A percentile compares a stretch with the other conserved stretches of the same genome.
Conservation (phyloP, 2,888 invertebrate genomes). For the Chloroclystis v-ata region DNA sequence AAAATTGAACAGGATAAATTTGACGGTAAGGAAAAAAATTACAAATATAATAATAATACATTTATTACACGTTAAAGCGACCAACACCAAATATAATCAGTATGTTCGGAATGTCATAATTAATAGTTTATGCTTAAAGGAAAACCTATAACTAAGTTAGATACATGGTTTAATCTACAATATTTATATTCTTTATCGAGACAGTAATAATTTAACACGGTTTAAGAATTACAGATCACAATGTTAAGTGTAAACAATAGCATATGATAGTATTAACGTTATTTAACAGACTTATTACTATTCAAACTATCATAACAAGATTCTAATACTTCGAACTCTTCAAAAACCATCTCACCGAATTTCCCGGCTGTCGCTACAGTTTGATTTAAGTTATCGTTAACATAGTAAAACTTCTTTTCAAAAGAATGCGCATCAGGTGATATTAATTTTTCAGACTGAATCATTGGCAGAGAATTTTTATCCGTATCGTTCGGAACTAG, state of each 20-base stretch:
- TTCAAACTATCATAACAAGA: slow-evolving; percentile 79
- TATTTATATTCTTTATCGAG: slow-evolving; percentile 48
- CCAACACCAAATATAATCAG: slow-evolving; percentile 67
- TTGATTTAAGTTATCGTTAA: slow-evolving; percentile 78
- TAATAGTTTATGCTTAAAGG: too few species aligned
- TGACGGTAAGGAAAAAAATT: slow-evolving; percentile 59
- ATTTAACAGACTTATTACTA: slow-evolving; percentile 73
- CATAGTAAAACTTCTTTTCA: slow-evolving; percentile 80
- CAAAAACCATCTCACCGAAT: slow-evolving; percentile 91
- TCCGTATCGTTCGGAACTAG: slow-evolving; percentile 35
- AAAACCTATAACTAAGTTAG: slow-evolving; percentile 26
- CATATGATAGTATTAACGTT: slow-evolving; percentile 44
- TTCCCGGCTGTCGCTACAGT: slow-evolving; percentile 78
- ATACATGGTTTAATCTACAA: slow-evolving; percentile 45
- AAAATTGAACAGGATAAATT: slow-evolving; percentile 65
- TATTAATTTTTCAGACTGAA: slow-evolving; percentile 41
- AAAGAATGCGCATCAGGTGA: slow-evolving; percentile 53
- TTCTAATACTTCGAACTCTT: slow-evolving; percentile 86
- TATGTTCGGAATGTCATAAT: slow-evolving; percentile 47
- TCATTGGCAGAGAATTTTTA: slow-evolving; percentile 30
- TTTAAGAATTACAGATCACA: slow-evolving; percentile 71
- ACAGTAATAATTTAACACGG: slow-evolving; percentile 69
- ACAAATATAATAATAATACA: slow-evolving; percentile 30
- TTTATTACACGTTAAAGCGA: slow-evolving; percentile 64
- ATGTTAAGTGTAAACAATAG: slow-evolving; percentile 52